phyloP scores from a whole-genome alignment of 1,140 invertebrate genomes.

The Ips nitidus region DNA sequence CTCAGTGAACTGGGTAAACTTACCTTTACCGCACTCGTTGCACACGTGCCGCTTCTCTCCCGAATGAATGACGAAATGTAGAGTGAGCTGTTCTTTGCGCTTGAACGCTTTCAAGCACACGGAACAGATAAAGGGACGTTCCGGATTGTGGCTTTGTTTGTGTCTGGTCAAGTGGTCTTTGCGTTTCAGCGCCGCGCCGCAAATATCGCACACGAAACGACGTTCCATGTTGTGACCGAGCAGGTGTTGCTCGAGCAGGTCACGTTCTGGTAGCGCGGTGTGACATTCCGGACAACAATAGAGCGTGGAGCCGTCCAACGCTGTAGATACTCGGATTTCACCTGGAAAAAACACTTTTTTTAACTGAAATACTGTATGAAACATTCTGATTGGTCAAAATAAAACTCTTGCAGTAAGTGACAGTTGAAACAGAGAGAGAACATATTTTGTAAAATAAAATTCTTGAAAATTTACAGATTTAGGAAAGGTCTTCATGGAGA shows the following conservation, averaged over 20 bases:
- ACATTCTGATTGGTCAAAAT: too few relatives aligned
- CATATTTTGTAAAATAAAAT: too few relatives aligned
- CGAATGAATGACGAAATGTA: slow-evolving; percentile 84
- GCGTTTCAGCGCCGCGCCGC: slow-evolving; percentile 78
- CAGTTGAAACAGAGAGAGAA: too few relatives aligned
- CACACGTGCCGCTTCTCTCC: slow-evolving; percentile 84
- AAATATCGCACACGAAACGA: slow-evolving; percentile 82
- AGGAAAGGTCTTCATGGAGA: too few relatives aligned
- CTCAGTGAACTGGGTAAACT: neutral
- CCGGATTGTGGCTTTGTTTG: slow-evolving; percentile 80
- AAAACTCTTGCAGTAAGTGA: too few relatives aligned
- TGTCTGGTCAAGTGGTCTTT: slow-evolving; percentile 81
- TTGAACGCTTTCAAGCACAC: slow-evolving; percentile 84
- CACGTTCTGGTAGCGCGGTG: slow-evolving; percentile 81
- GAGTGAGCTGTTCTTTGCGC: slow-evolving; percentile 78
- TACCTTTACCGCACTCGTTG: slow-evolving; percentile 78
- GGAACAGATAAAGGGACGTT: slow-evolving; percentile 78
- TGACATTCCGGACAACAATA: slow-evolving; percentile 86
- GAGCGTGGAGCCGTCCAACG: slow-evolving; percentile 77
- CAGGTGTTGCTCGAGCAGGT: slow-evolving; percentile 77
- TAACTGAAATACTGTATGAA: neutral
- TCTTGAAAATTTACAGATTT: too few relatives aligned
- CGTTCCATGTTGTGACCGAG: slow-evolving; percentile 78
- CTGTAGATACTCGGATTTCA: slow-evolving; percentile 78
- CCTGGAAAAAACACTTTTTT: slow-evolving; percentile 43